Conservation (phyloP, 1,140 invertebrate species). For the Zeugodacus cucurbitae region DNA sequence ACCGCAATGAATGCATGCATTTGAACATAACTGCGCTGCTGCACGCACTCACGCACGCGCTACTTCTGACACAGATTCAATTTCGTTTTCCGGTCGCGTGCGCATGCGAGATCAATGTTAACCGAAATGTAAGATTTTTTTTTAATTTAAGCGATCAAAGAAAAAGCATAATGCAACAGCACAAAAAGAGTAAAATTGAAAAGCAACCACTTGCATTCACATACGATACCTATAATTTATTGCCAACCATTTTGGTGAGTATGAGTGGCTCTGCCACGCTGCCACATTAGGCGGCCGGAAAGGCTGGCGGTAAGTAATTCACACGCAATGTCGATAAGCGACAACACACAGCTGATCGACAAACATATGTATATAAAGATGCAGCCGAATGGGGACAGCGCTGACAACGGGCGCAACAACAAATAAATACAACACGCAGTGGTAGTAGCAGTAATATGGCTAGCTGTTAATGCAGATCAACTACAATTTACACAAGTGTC, state of each 20-base stretch:
- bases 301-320: background rate
- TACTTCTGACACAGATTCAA: conserved; percentile 26
- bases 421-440: background rate
- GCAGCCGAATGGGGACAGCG: background rate
- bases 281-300: conserved; percentile 1
- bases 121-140: background rate
- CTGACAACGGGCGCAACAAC: background rate
- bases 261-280: background rate
- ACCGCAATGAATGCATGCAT: background rate
- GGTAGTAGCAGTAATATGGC: background rate
- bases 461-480: background rate
- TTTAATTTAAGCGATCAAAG: background rate
- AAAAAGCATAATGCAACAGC: background rate
- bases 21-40: background rate
- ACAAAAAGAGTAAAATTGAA: background rate
- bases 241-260: background rate
- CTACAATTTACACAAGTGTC: background rate
- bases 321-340: background rate
- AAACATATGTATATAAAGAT: background rate
- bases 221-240: background rate
- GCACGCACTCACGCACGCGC: conserved; percentile 14
- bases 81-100: conserved; percentile 24
- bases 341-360: background rate
- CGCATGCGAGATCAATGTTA: conserved; percentile 18
- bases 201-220: background rate